Conservation (phyloP, 2,888 invertebrate species). For the Dicranocentrus wangi region DNA sequence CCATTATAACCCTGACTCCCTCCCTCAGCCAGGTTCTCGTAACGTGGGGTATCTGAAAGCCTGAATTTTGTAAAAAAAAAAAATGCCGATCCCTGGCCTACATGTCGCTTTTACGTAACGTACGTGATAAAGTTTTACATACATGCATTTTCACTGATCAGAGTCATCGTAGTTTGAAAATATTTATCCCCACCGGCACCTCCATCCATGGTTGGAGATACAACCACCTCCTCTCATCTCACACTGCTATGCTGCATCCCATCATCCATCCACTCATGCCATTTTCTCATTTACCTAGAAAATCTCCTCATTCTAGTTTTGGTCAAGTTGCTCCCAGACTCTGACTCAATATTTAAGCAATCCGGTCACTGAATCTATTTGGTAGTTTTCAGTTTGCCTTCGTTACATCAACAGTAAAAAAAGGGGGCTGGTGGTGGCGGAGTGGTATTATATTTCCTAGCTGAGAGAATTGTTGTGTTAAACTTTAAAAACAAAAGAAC, state of each 20-base stretch:
- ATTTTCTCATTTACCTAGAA: conserved; percentile 56
- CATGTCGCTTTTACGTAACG: conserved; percentile 51
- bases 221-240: background rate
- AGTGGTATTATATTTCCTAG: background rate
- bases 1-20: background rate
- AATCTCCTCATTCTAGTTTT: conserved; percentile 55
- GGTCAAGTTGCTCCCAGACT: conserved; percentile 48
- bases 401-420: conserved; percentile 39
- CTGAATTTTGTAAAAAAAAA: conserved; percentile 23
- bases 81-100: conserved; percentile 62
- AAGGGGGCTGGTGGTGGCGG: no score
- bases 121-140: conserved; percentile 23
- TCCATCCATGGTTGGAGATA: conserved; percentile 9
- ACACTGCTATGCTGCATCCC: conserved; percentile 13
- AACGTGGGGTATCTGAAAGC: background rate
- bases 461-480: background rate
- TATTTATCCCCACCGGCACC: conserved; percentile 49
- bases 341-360: conserved; percentile 65
- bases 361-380: conserved; percentile 58
- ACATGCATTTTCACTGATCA: conserved; percentile 24
- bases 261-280: conserved; percentile 16
- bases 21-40: background rate
- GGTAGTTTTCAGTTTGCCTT: conserved; percentile 60
- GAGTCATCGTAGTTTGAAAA: conserved; percentile 33
- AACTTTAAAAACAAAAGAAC: no score